Evolutionary conservation across 2,888 invertebrate genomes (phyloP).

Genomic region (Diloba caeruleocephala): DNA sequence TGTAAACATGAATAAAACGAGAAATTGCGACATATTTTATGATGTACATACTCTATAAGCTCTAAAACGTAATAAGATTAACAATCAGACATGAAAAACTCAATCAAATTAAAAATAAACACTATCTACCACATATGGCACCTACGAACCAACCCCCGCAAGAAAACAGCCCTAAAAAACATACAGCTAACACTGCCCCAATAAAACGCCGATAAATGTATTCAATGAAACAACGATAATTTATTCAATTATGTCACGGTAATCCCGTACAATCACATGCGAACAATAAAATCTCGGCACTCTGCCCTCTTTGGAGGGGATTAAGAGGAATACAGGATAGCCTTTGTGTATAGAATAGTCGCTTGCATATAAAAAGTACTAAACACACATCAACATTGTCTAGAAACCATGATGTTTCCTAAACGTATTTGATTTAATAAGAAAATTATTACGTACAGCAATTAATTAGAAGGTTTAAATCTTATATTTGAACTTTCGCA

Average conservation of each 20-base stretch:
- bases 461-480: no score
- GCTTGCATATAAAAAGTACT: no score
- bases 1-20: no score
- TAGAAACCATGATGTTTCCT: no score
- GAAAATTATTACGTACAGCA: no score
- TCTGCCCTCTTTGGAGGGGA: slow-evolving; percentile 54
- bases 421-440: no score
- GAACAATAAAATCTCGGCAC: slow-evolving; percentile 80
- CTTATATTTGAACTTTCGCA: no score
- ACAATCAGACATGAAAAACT: slow-evolving; percentile 32
- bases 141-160: slow-evolving; percentile 22
- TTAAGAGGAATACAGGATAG: slow-evolving; percentile 21
- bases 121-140: slow-evolving; percentile 52
- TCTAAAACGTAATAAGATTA: slow-evolving; percentile 42
- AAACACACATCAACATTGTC: no score
- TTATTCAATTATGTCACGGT: slow-evolving; percentile 72
- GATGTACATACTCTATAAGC: no score
- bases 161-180: slow-evolving; percentile 19
- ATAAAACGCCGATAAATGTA: slow-evolving; percentile 38
- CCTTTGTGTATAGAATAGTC: slow-evolving; percentile 21
- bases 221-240: slow-evolving; percentile 75
- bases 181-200: slow-evolving; percentile 24
- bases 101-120: slow-evolving; percentile 59
- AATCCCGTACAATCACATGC: slow-evolving; percentile 74
- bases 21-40: neutral